Evolutionary conservation across 2,113 vertebrate species (phyloP).

Genomic region (Fulica atra): DNA sequence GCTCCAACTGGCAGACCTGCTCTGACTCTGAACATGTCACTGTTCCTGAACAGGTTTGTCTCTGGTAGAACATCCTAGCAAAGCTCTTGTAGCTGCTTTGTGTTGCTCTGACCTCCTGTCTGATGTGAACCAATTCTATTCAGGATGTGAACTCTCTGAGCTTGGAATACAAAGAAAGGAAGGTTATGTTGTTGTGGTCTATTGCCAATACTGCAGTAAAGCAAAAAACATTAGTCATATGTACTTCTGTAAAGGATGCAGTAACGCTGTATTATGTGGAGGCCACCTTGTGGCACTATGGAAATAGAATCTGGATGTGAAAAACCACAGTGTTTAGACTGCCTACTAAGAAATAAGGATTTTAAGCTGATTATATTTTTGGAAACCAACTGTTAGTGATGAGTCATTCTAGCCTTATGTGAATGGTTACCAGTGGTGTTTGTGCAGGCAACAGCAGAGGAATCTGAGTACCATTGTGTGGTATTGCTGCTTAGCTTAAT

Average conservation of each 20-base stretch:
- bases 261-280: neutral
- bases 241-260: neutral
- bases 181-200: neutral
- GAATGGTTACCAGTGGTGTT: neutral
- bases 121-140: neutral
- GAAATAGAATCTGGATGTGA: neutral
- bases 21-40: fast-evolving
- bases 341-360: neutral
- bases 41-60: neutral
- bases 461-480: neutral
- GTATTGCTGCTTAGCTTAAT: neutral
- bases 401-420: neutral
- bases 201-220: neutral
- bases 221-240: neutral
- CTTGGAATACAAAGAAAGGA: neutral
- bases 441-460: neutral
- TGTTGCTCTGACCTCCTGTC: neutral
- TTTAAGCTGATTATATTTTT: neutral
- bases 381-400: neutral
- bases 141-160: neutral
- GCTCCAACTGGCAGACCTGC: neutral
- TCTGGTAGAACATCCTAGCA: neutral
- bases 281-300: neutral
- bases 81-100: neutral
- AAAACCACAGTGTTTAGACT: neutral